Conservation (phyloP, 2,797 vertebrate species). For the Gymnoscopelus microlampas region DNA sequence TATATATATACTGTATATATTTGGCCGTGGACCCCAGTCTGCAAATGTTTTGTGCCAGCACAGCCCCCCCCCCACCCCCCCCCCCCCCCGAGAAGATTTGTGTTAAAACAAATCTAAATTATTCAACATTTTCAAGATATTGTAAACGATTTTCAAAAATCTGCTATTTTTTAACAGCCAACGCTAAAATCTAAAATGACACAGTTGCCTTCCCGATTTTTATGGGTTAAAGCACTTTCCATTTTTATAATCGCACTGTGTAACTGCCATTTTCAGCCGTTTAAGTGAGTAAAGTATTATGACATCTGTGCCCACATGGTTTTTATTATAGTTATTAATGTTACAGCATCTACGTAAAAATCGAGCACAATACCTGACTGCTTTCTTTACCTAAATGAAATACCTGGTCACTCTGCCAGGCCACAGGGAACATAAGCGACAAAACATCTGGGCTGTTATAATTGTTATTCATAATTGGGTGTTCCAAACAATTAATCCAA, state of each 20-base stretch:
- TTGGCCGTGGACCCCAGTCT: no score
- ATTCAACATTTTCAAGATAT: no score
- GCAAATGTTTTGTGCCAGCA: no score
- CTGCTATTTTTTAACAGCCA: conserved; percentile 14
- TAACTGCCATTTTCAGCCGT: not conserved
- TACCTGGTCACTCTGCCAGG: not conserved
- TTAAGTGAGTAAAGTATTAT: conserved; percentile 4
- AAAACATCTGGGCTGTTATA: not conserved
- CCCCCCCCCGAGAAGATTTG: no score
- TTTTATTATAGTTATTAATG: not conserved
- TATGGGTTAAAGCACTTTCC: conserved; percentile 56
- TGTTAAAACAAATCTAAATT: no score
- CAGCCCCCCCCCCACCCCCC: no score
- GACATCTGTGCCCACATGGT: not conserved
- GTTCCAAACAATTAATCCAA: conserved; percentile 4
- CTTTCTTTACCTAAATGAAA: not conserved
- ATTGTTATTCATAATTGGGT: conserved; percentile 13
- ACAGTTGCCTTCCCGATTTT: no score
- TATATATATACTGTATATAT: no score
- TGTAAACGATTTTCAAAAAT: no score
- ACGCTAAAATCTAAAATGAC: no score
- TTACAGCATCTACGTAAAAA: conserved; percentile 3
- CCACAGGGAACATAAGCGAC: not conserved
- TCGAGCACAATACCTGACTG: not conserved
- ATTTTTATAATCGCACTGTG: conserved; percentile 33